Percentiles rank a stretch among this genome's conserved stretches.
These are phyloP conservation scores for Caenorhabditis inopinata DNA, from an alignment of 1,140 invertebrate species.

Conservation along the genomic window DNA sequence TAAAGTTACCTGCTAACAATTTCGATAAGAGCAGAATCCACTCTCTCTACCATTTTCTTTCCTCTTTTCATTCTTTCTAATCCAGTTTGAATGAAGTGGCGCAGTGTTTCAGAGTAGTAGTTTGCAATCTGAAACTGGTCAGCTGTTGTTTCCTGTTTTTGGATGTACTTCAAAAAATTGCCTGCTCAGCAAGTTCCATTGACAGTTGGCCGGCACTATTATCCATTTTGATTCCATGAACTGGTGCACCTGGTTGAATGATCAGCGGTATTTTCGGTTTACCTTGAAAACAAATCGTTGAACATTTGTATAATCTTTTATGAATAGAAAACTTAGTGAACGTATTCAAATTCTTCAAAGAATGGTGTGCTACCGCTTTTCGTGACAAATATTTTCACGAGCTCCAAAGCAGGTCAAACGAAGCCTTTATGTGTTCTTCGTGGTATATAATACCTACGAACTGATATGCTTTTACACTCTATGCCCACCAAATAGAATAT, in stretches of 20 bases:
- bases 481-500: too few relatives aligned
- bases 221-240: not conserved
- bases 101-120: not conserved
- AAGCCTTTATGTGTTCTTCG: too few relatives aligned
- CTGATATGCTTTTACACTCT: too few relatives aligned
- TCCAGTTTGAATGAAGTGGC: not conserved
- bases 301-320: too few relatives aligned
- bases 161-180: not conserved
- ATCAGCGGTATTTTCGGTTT: constrained; percentile 6
- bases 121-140: not conserved
- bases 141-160: not conserved
- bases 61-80: constrained; percentile 12
- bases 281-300: not conserved
- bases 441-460: too few relatives aligned
- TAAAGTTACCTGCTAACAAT: not conserved
- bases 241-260: not conserved
- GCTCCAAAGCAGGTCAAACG: too few relatives aligned
- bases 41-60: not conserved
- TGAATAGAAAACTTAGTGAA: too few relatives aligned
- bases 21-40: not conserved
- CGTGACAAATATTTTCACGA: too few relatives aligned
- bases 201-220: not conserved
- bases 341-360: too few relatives aligned
- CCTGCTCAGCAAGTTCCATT: constrained; percentile 9
- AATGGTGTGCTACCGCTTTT: too few relatives aligned